Conservation (phyloP, 2,113 vertebrate species). For the Calonectris borealis region DNA sequence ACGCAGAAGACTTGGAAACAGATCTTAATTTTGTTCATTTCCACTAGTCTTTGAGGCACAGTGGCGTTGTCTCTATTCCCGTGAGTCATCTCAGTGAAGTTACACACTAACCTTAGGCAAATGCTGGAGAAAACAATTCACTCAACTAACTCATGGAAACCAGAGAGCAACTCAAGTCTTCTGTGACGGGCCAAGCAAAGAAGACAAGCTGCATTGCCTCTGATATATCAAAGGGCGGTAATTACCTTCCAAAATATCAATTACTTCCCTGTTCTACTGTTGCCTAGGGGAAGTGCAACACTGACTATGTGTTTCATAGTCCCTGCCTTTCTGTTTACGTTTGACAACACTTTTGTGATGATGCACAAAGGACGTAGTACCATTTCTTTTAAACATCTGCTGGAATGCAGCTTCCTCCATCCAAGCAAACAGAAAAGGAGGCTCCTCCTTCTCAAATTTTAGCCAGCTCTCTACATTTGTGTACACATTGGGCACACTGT, state of each 20-base stretch:
- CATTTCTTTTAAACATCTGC: neutral
- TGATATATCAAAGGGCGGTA: neutral
- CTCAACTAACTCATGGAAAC: neutral
- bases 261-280: neutral
- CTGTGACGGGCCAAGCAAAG: neutral
- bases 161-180: neutral
- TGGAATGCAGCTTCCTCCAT: neutral
- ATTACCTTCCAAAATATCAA: neutral
- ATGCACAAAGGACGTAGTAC: accelerated
- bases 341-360: neutral
- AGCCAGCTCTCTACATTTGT: neutral
- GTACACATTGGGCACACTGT: no score
- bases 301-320: neutral
- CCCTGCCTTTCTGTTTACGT: neutral
- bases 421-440: neutral
- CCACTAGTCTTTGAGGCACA: neutral
- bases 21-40: neutral
- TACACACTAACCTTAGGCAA: neutral
- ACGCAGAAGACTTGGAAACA: neutral
- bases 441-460: neutral
- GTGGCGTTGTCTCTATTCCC: neutral
- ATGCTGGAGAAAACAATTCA: neutral
- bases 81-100: neutral
- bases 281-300: neutral
- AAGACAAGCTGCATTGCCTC: neutral